Base-by-base conservation (phyloP, 2,888 invertebrate genomes). In the Scotopteryx bipunctaria region DNA sequence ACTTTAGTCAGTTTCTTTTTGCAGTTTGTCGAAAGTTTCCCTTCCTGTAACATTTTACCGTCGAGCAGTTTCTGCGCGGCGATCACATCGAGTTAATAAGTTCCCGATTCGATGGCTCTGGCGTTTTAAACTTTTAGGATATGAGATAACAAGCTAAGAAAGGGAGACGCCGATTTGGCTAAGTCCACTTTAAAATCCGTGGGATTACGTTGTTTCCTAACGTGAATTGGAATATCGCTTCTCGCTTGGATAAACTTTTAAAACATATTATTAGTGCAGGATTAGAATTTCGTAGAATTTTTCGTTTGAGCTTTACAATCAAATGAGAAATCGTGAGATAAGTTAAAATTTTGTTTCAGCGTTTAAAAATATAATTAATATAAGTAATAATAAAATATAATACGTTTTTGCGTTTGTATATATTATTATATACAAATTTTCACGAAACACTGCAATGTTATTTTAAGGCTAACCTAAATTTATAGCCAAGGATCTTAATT, bases 71-170 rank as follows among this genome's bases (percentile, higher is more conserved):
- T 84, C 82, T 74, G 75, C 82, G 80, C 75, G 77, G 81, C 86
- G 86, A 88, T 90, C 90, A 80, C 89, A 86, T 89, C 87, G 82
- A 89, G 89, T 89, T 90, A 90, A 90, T 90, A 90, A 89, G 90
- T 90, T 90, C 81, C 81, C 79, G 84, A 83, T 87, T 79, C 83
- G 86, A 89, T 89, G 81, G 89, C 86, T 84, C 76, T 79, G 83
- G 80, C 86, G 82, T 89, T 89, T 88, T 87, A 86, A 90, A 90
- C 88, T 90, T 90, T 89, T 89, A 81, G 89, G 89, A 87, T 88
- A 86, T 85, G 83, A 89, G 89, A 89, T 90, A 90, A 88, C 88
- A 87, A 88, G 86, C 82, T 85, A 81, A 83, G 85, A 83, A 84
- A 85, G 78, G 79, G 78, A 82, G 84, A 81, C 81, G 78, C 81